These are phyloP conservation scores for Anguilla marmorata DNA, from an alignment of 2,797 vertebrate genomes.

Conservation along the genomic window DNA sequence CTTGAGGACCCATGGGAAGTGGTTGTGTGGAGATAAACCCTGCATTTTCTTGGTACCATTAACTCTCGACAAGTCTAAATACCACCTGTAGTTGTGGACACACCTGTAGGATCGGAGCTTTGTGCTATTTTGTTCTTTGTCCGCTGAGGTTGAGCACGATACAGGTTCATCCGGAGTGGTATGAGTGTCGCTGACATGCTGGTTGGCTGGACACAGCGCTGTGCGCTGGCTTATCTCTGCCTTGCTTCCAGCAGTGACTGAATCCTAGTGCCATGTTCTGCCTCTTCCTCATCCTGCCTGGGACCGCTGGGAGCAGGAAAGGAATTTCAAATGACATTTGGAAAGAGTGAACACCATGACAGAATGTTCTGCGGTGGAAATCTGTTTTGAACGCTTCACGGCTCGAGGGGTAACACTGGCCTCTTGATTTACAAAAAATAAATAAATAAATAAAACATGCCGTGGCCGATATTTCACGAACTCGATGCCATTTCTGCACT, in stretches of 20 bases:
- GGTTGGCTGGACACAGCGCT: constrained; percentile 32
- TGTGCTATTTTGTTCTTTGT: constrained; percentile 41
- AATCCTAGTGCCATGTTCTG: constrained; percentile 26
- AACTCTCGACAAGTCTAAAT: neutral
- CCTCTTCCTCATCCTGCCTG: constrained; percentile 5
- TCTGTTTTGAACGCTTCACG: constrained; percentile 36
- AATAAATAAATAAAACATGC: neutral
- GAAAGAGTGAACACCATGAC: constrained; percentile 29
- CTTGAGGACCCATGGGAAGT: neutral
- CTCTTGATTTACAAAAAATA: neutral
- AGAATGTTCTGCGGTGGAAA: constrained; percentile 40
- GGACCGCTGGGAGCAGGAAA: constrained; percentile 23
- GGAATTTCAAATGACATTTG: constrained; percentile 45
- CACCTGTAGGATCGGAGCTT: constrained; percentile 28
- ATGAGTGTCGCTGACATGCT: constrained; percentile 35
- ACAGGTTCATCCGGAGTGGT: constrained; percentile 33
- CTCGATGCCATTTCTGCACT: neutral
- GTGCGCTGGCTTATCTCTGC: constrained; percentile 21
- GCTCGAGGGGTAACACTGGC: constrained; percentile 28
- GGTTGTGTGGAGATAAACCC: neutral
- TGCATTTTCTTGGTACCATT: neutral
- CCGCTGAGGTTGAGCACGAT: constrained; percentile 20
- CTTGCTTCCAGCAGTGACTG: constrained; percentile 15
- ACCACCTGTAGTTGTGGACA: constrained; percentile 30
- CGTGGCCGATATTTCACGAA: neutral